Evolutionary conservation across 2,797 vertebrate species (phyloP), one percentile per base, ranked within the genome.

Genomic region (Micromesistius poutassou): DNA sequence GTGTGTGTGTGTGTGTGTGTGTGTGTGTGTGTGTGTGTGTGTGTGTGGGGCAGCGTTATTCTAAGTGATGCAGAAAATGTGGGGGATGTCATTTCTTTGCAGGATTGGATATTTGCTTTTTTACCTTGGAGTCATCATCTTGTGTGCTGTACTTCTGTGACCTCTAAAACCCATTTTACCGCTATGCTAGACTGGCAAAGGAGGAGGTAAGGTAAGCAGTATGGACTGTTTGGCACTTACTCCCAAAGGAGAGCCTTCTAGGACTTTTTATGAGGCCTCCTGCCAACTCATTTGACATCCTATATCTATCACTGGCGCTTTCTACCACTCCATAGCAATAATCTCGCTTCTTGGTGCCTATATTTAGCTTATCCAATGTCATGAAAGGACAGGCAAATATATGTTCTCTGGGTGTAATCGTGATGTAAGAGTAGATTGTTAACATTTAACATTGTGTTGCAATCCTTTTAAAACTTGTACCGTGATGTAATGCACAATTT

Each of bases 311-410:
- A 93, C 78, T 75, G 80, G 76, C 62, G 77, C 87, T 85, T 82
- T 80, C 81, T 87, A 78, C 75, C 71, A 78, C 81, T 87, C 80
- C 72, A 79, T 77, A 68, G 87, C 82, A 85, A 87, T 90, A 86
- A 91, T 88, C 85, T 83, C 82, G 86, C 81, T 86, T 83, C 84
- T 74, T 71, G 74, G 62, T 31, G 72, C 74, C 89, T 92, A 91
- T 90, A 93, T 93, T 83, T 92, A 92, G 91, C 81, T 76, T 71
- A 70, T 80, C 87, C 91, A 91, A 86, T 90, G 91, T 91, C 86
- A 68, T 31, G 66, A 81, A 89, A 90, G 91, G 90, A 86, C 84
- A 22, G 42, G 12, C 25, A 12, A 25, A 68, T n/a, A 28, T 68
- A 13, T 68, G 62, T 68, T 68, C 62, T 62, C 62, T 19, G 75